Evolutionary conservation across 2,797 vertebrate species (phyloP), one percentile per base, ranked within the genome.

Genomic region (Premnoplex brunnescens): DNA sequence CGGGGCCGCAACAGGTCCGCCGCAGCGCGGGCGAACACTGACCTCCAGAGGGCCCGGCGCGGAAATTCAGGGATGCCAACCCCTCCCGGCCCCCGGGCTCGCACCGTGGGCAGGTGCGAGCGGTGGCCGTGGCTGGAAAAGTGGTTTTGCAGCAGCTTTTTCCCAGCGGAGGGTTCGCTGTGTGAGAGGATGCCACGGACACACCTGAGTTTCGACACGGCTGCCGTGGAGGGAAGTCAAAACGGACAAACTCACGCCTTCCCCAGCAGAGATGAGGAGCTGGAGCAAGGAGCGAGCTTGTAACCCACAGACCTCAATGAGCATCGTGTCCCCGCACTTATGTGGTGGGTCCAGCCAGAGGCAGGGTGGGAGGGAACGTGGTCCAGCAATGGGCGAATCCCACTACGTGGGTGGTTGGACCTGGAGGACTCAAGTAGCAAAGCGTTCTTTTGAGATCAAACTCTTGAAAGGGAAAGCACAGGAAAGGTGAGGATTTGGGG

Each of bases 1-100:
- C 95, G 88, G 91, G 83, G 79, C 88, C 62, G 91, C 96, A 97
- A 97, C 96, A 97, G 93, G 96, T 97, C 91, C 71, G 77, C 86
- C 18, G 76, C 93, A 86, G 93, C 96, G 89, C 93, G 93, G 95
- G 89, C 64, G 24, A 39, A 96, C 96, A 97, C 95, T 94, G 97
- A 97, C 98, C 98, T 97, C 98, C 96, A 97, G 97, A 96, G 98
- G 56, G 89, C 83, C 95, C 89, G 41, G 55, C 67, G 77, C 64
- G 69, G 89, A 91, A 95, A 79, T 88, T 95, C 95, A 93, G 89
- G 71, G 88, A 64, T 20, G 75, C 58, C 20, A 60, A 34, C 20
- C 91, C 69, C 69, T 66, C 36, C 76, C 12, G 91, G 56, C 16
- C 75, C 37, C 77, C 52, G 43, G 39, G 39, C 39, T 15, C 14